Percentiles rank a stretch among this genome's conserved stretches.
phyloP scores from a whole-genome alignment of 2,888 invertebrate genomes.

The Dryomyza anilis region DNA sequence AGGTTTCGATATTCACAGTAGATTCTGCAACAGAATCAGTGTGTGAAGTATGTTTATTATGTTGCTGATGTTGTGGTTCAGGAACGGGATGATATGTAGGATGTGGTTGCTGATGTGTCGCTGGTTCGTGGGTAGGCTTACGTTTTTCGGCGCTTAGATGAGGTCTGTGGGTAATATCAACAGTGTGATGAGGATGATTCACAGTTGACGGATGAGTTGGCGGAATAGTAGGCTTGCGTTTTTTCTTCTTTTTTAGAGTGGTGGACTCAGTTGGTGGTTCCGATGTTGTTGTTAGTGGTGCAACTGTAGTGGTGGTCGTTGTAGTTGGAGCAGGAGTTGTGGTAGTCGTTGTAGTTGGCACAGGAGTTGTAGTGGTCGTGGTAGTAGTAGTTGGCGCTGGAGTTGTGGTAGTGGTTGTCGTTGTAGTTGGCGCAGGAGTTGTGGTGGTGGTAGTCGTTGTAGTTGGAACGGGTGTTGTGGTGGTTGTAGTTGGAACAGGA shows the following conservation, averaged over 20 bases:
- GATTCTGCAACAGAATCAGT: slow-evolving; percentile 6
- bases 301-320: too few relatives aligned
- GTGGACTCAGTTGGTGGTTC: too few relatives aligned
- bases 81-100: slow-evolving; percentile 28
- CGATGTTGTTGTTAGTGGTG: too few relatives aligned
- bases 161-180: too few relatives aligned
- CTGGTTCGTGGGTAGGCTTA: slow-evolving; percentile 31
- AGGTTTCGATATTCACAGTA: background rate
- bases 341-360: too few relatives aligned
- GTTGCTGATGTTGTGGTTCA: slow-evolving; percentile 27
- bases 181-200: too few relatives aligned
- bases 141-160: slow-evolving; percentile 31
- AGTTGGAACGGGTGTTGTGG: slow-evolving; percentile 32
- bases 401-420: slow-evolving; percentile 25
- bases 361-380: too few relatives aligned
- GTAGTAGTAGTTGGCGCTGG: slow-evolving; percentile 25
- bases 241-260: slow-evolving; percentile 51
- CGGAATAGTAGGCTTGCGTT: slow-evolving; percentile 38
- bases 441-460: too few relatives aligned
- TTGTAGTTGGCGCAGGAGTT: too few relatives aligned
- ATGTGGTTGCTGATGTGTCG: slow-evolving; percentile 14
- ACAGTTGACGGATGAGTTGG: slow-evolving; percentile 34
- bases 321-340: too few relatives aligned
- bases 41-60: slow-evolving; percentile 8
- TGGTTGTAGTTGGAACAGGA: slow-evolving; percentile 39